A percentile compares a stretch with the other conserved stretches of the same genome.
Conservation (phyloP, 2,888 invertebrate genomes). For the Epinotia nisella region DNA sequence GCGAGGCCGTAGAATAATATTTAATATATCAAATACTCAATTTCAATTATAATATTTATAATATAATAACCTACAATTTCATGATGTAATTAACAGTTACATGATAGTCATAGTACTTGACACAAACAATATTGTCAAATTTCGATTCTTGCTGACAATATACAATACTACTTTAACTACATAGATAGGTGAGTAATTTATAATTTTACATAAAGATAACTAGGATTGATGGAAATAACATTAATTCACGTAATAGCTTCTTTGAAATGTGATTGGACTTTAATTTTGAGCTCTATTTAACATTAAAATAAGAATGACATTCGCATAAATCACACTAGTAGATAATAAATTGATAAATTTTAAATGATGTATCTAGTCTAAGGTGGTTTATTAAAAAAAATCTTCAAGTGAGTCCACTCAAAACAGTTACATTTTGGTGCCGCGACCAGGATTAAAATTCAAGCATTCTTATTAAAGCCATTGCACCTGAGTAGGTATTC, state of each 20-base stretch:
- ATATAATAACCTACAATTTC: background rate
- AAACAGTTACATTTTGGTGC: conserved; percentile 5
- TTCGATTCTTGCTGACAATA: conserved; percentile 8
- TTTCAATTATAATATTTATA: too few species aligned
- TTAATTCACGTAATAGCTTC: background rate
- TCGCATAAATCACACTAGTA: too few species aligned
- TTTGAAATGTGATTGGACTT: background rate
- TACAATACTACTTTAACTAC: background rate
- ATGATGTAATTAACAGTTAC: background rate
- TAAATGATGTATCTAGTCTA: too few species aligned
- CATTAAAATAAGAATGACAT: too few species aligned
- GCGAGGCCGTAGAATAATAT: background rate
- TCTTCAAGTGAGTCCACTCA: too few species aligned
- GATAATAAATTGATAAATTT: too few species aligned
- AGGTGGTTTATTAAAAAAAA: too few species aligned
- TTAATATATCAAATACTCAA: background rate
- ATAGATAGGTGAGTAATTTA: background rate
- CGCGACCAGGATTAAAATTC: background rate
- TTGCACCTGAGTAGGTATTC: too few species aligned
- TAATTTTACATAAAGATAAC: too few species aligned
- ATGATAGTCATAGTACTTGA: conserved; percentile 29
- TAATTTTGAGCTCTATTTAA: too few species aligned
- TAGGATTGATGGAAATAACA: background rate
- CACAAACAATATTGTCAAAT: conserved; percentile 19
- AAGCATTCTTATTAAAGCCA: too few species aligned